Conservation (phyloP, 2,888 invertebrate species). For the Sialis lutaria region DNA sequence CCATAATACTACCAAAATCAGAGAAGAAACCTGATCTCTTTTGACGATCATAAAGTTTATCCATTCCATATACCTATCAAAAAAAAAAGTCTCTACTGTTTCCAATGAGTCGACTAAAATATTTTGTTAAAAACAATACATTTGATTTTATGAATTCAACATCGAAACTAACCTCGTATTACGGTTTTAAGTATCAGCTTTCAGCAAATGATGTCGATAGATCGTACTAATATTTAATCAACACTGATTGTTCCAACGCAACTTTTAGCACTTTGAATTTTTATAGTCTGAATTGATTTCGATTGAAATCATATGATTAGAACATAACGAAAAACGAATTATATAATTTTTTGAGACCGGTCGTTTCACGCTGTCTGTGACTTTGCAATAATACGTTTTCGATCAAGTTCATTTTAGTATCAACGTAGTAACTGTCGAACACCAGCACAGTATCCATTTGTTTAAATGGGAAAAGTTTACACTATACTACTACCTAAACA, state of each 20-base stretch:
- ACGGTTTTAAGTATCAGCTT: not conserved
- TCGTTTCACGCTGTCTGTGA: slow-evolving; percentile 67
- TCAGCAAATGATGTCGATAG: not conserved
- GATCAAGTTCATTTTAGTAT: slow-evolving; percentile 45
- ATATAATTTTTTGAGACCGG: slow-evolving; percentile 72
- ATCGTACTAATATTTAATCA: no score
- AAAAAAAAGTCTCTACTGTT: no score
- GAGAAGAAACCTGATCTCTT: not conserved
- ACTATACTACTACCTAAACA: not conserved
- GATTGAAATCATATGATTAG: slow-evolving; percentile 27
- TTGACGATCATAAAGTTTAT: not conserved
- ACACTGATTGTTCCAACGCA: no score
- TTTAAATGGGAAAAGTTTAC: not conserved
- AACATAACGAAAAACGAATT: slow-evolving; percentile 77
- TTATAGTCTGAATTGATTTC: no score
- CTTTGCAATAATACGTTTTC: slow-evolving; percentile 62
- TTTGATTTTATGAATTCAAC: no score
- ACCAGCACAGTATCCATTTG: slow-evolving; percentile 3
- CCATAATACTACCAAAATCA: slow-evolving; percentile 19
- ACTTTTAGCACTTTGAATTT: no score
- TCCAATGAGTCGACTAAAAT: no score
- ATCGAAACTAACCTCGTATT: no score
- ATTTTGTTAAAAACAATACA: no score
- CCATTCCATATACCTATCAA: slow-evolving; percentile 1
- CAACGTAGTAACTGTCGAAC: slow-evolving; percentile 7